A percentile compares a stretch with the other conserved stretches of the same genome.
Conservation (phyloP, 2,888 invertebrate genomes). For the Ochlodes sylvanus region DNA sequence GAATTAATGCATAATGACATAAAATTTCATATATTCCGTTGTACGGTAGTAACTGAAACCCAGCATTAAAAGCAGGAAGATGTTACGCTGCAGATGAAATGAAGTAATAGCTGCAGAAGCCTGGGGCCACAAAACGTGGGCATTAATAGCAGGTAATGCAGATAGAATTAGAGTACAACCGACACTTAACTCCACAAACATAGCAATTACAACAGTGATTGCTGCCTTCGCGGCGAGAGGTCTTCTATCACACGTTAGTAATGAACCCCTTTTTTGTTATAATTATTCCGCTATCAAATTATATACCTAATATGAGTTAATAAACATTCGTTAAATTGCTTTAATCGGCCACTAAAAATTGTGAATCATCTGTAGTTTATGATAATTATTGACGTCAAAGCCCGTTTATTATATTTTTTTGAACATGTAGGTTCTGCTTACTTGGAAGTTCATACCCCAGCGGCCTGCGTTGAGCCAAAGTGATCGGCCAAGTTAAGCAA, state of each 20-base stretch:
- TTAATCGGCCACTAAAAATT: background rate
- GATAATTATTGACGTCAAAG: background rate
- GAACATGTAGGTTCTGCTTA: background rate
- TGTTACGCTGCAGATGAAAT: conserved; percentile 25
- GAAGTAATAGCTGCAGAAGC: conserved; percentile 28
- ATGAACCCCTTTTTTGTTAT: conserved; percentile 48
- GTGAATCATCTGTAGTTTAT: background rate
- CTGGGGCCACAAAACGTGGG: conserved; percentile 36
- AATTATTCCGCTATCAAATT: conserved; percentile 31
- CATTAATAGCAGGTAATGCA: conserved; percentile 55
- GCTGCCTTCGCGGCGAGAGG: conserved; percentile 40
- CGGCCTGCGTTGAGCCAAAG: too few species aligned
- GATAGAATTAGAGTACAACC: conserved; percentile 57
- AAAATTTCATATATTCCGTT: conserved; percentile 18
- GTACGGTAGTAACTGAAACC: conserved; percentile 8
- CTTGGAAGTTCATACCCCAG: too few species aligned
- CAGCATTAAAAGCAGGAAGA: conserved; percentile 26
- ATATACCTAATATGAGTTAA: conserved; percentile 24
- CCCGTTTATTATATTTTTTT: background rate
- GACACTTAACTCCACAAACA: conserved; percentile 54
- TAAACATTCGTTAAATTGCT: conserved; percentile 18
- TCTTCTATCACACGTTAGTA: conserved; percentile 37
- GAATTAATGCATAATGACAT: conserved; percentile 1
- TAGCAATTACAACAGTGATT: conserved; percentile 56
- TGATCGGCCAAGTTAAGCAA: too few species aligned